phyloP scores from a whole-genome alignment of 2,113 vertebrate species.

The Pelmatolapia mariae region DNA sequence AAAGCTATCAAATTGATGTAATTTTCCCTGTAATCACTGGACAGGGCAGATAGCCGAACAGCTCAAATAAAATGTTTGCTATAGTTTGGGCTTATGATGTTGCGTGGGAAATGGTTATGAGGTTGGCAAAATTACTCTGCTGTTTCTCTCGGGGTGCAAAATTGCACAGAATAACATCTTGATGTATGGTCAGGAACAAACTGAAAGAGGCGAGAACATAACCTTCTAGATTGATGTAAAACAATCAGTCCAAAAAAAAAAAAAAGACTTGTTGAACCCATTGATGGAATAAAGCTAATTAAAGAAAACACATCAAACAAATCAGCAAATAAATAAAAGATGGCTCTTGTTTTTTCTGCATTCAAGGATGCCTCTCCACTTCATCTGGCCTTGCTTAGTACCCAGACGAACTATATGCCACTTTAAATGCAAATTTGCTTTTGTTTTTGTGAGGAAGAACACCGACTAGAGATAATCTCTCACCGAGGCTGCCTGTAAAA shows the following conservation, averaged over 20 bases:
- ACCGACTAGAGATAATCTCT: constrained; percentile 65
- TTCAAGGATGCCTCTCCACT: constrained; percentile 29
- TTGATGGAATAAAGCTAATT: constrained; percentile 3
- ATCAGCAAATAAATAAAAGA: constrained; percentile 44
- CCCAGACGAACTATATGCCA: constrained; percentile 50
- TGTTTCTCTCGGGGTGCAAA: not conserved
- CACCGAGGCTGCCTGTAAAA: constrained; percentile 41
- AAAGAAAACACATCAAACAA: constrained; percentile 18
- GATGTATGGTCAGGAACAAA: not conserved
- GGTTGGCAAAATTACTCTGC: not conserved
- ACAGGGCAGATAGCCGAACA: not conserved
- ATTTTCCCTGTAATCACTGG: not conserved
- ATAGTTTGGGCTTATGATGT: not conserved
- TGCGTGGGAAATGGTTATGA: not conserved
- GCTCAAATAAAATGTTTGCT: not conserved
- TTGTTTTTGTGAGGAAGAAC: constrained; percentile 37
- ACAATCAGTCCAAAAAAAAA: not conserved
- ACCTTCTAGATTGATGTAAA: not conserved
- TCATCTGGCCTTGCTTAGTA: constrained; percentile 37
- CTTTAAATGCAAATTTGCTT: constrained; percentile 72
- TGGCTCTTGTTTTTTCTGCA: constrained; percentile 29
- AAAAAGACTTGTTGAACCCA: not conserved
- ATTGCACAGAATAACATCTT: not conserved
- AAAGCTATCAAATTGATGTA: not conserved
- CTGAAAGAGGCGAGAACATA: not conserved